Evolutionary conservation across 2,797 vertebrate genomes (phyloP), one percentile per base, ranked within the genome.

Genomic region (Protosalanx chinensis): DNA sequence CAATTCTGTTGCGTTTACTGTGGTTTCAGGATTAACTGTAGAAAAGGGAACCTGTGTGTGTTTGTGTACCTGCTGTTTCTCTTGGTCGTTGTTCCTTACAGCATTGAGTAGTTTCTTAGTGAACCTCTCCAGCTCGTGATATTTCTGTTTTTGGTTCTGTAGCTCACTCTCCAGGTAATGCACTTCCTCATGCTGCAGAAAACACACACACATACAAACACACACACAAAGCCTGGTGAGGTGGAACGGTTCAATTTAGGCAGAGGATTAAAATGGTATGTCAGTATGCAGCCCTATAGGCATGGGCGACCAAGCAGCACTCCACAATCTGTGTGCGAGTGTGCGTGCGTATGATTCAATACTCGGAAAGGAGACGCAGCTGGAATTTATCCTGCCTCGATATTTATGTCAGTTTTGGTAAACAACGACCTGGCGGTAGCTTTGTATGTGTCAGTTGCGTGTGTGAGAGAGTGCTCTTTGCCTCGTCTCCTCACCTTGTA

Each of bases 61-160:
- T 32, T 10, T 20, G 46, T 7, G 5, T 74, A 98, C 97, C 94
- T 97, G 95, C 87, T 98, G 97, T 91, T 94, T 96, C 74, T 96
- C 92, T 80, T 93, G 92, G 86, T 98, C 93, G 20, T 96, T 93
- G 56, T 92, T 88, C 88, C 93, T 97, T 83, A 99, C 89, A 71
- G 96, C 96, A 73, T 86, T 91, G 79, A 99, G 93, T 84, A 99
- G 93, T 85, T 91, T 96, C 82, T 92, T 93, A 5, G 97, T 96
- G 87, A 98, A 99, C 3, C 84, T 90, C 77, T 91, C 95, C 68
- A 99, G 95, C 80, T 98, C 94, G 78, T 92, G 91, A 73, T 98
- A 98, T 84, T 93, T 98, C 87, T 94, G 94, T 84, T 98, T 98
- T 92, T 98, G 96, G 88, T 89, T 96, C 88, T 95, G 93, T 91